These are phyloP conservation scores for Esox masquinongy DNA, from an alignment of 2,797 vertebrate genomes.

Conservation along the genomic window DNA sequence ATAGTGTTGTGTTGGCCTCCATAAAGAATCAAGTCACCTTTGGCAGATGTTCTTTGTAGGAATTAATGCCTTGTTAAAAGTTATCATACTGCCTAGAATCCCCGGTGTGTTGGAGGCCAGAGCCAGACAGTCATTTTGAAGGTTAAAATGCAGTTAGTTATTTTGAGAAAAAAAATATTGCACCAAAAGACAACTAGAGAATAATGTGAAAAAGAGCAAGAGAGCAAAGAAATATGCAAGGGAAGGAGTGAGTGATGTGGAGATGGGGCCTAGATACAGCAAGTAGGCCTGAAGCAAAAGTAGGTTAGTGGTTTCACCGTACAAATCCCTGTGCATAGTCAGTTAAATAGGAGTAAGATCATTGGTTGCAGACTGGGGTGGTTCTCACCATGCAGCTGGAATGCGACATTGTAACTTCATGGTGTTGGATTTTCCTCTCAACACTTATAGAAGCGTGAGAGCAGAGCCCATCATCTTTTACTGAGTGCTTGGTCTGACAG, in stretches of 20 bases:
- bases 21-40: conserved; percentile 6
- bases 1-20: conserved; percentile 10
- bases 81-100: conserved; percentile 28
- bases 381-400: conserved; percentile 55
- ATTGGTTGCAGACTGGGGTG: conserved; percentile 65
- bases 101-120: neutral
- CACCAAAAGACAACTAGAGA: conserved; percentile 13
- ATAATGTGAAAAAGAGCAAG: conserved; percentile 1
- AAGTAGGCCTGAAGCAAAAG: conserved; percentile 50
- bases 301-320: conserved; percentile 71
- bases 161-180: conserved; percentile 8
- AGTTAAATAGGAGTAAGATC: conserved; percentile 63
- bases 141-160: conserved; percentile 1
- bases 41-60: conserved; percentile 29
- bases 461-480: conserved; percentile 31
- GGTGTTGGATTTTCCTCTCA: conserved; percentile 31
- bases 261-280: conserved; percentile 2
- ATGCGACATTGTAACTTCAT: conserved; percentile 44
- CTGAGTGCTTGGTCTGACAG: conserved; percentile 18
- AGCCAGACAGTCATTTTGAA: conserved; percentile 12
- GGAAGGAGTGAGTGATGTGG: neutral
- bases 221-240: neutral
- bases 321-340: conserved; percentile 68
- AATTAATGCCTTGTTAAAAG: conserved; percentile 35
- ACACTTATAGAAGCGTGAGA: conserved; percentile 60